Evolutionary conservation across 1,140 invertebrate species (phyloP), one percentile per base, ranked within the genome.

Genomic region (Rhagoletis zephyria): DNA sequence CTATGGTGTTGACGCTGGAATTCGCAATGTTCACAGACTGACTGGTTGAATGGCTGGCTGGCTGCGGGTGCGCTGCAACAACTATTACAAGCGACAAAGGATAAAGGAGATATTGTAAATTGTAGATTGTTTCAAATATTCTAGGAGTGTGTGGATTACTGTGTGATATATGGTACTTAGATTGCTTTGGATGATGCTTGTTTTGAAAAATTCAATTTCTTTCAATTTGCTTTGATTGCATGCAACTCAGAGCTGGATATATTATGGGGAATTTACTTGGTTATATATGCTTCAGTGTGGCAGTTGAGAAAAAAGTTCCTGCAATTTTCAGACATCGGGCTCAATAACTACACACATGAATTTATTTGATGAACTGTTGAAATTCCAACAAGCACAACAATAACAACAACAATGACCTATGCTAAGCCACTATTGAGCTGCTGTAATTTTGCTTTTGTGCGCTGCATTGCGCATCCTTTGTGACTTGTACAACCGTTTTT

Each of bases 81-180:
- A 74, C 45, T 74, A 42, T 48, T 42, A 42, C 67, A 74, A 74
- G 42, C 6, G 70, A 19, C 74, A 42, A 7, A n/a, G 12, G 74
- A 81, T 51, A 81, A 81, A 30, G 30, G 48, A 10, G 74, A 81
- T 81, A 56, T 81, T 81, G 6, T 59, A 81, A n/a, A 81, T 81
- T 59, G 10, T 81, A 16, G 30, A 30, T 30, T 30, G 30, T 30
- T 30, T 30, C 74, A 12, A 56, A 81, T 56, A 81, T 51, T 45
- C 0, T 51, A 0, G 48, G 1, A 19, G 4, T 16, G 30, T 30
- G 30, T 30, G 30, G 30, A 1, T 30, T 30, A 30, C 30, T 77
- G 48, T 1, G 2, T 81, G 19, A 5, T 9, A 19, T 59, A 2
- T 5, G 45, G 30, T 30, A 30, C 45, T 81, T 9, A 3, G n/a